Evolutionary conservation across 2,888 invertebrate genomes (phyloP).

Genomic region (Himalopsyche anomala): DNA sequence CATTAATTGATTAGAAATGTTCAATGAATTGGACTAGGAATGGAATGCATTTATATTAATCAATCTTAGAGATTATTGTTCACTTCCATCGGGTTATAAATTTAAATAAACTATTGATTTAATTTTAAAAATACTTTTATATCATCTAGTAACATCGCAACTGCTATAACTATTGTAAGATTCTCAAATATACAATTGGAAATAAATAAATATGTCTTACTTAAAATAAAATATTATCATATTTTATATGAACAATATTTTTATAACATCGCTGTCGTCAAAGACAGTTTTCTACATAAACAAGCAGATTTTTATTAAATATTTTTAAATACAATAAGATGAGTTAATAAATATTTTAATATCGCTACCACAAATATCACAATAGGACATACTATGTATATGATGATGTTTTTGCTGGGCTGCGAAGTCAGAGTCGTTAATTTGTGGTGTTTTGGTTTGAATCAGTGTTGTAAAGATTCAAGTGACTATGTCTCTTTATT

Average conservation of each 20-base stretch:
- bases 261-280: neutral
- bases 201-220: conserved; percentile 20
- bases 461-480: too few species aligned
- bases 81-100: neutral
- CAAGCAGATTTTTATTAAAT: neutral
- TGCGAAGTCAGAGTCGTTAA: too few species aligned
- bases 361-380: conserved; percentile 27
- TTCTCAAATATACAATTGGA: conserved; percentile 20
- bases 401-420: neutral
- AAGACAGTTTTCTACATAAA: conserved; percentile 3
- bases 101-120: conserved; percentile 7
- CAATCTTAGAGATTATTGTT: conserved; percentile 14
- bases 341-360: conserved; percentile 10
- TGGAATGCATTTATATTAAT: conserved; percentile 53
- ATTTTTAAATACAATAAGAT: neutral
- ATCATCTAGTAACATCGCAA: neutral
- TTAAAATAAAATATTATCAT: neutral
- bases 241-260: conserved; percentile 4
- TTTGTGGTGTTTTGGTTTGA: too few species aligned
- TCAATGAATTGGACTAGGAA: conserved; percentile 54
- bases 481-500: too few species aligned
- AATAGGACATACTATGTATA: neutral
- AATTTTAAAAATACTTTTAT: conserved; percentile 1
- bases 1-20: conserved; percentile 26
- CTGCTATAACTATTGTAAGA: neutral